Evolutionary conservation across 2,797 vertebrate species (phyloP).

Genomic region (Notamacropus eugenii): DNA sequence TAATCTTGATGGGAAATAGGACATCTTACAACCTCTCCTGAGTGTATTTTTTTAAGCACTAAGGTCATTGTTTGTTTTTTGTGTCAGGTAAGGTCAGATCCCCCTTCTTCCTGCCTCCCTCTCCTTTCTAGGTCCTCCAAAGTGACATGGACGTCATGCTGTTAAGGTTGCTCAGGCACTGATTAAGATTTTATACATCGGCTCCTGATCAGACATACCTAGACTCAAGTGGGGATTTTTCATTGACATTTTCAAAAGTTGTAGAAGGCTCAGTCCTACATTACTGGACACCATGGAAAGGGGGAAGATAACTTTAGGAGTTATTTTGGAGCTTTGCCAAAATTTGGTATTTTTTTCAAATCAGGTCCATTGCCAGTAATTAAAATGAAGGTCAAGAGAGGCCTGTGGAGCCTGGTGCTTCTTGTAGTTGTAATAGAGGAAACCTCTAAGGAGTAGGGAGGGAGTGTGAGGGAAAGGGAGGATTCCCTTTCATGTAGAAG

Average conservation of each 20-base stretch:
- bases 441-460: not conserved
- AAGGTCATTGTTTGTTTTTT: not conserved
- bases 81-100: constrained; percentile 12
- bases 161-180: constrained; percentile 25
- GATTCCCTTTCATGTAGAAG: not conserved
- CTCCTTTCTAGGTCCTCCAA: not conserved
- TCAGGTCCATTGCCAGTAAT: not conserved
- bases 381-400: not conserved
- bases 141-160: not conserved
- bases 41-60: constrained; percentile 30
- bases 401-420: not conserved
- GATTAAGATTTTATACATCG: not conserved
- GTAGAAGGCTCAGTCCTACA: not conserved
- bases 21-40: not conserved
- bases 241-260: not conserved
- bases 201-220: not conserved
- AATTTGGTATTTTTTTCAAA: not conserved
- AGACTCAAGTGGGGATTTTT: not conserved
- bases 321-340: not conserved
- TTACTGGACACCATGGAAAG: not conserved
- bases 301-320: not conserved
- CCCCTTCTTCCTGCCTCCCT: not conserved
- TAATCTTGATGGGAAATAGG: not conserved
- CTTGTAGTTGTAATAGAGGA: not conserved
- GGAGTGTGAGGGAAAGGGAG: not conserved